Base-by-base conservation (phyloP, 2,797 vertebrate species). In the Catamblyrhynchus diadema region DNA sequence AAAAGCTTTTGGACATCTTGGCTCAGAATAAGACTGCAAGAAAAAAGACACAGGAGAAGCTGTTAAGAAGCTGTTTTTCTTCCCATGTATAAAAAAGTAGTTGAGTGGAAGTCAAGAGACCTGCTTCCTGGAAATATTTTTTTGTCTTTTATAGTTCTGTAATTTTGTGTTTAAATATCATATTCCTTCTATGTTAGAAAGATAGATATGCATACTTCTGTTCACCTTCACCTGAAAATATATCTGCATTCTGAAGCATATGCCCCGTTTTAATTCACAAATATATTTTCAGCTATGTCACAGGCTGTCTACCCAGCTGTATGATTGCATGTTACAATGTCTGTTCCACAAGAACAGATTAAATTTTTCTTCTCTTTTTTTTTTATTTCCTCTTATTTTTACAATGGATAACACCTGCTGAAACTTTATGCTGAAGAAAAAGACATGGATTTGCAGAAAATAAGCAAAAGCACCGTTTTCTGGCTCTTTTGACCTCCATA, bases 401-500 rank as follows among this genome's bases (percentile, higher is more conserved):
- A 37, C 41, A 88, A 65, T 69, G 57, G 12, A 23, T 74, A 78
- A 69, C 50, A 78, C 61, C 79, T 82, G 65, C 70, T 86, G 72
- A 93, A 88, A 47, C 5, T 88, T 54, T 74, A 19, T 65, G 11
- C 14, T 65, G 22, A 73, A 84, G 37, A 75, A 85, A 84, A 86
- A 74, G 19, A 44, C 57, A 61, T 4, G 14, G 73, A 62, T n/a
- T 83, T n/a, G 20, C 8, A 89, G 41, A 71, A 85, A 84, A 81
- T 62, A 61, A 37, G 5, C 1, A 54, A 82, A 54, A 77, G 6
- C 13, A 89, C 10, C 59, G 20, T 89, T 83, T 91, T 93, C 47
- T 93, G 82, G 2, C 59, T 91, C 50, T 94, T 86, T 80, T 86
- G 85, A 86, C 75, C 77, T 94, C 73, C 50, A 51, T 86, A 91